A percentile compares a stretch with the other conserved stretches of the same genome.
Conservation (phyloP, 2,888 invertebrate genomes). For the Campoletis raptor region DNA sequence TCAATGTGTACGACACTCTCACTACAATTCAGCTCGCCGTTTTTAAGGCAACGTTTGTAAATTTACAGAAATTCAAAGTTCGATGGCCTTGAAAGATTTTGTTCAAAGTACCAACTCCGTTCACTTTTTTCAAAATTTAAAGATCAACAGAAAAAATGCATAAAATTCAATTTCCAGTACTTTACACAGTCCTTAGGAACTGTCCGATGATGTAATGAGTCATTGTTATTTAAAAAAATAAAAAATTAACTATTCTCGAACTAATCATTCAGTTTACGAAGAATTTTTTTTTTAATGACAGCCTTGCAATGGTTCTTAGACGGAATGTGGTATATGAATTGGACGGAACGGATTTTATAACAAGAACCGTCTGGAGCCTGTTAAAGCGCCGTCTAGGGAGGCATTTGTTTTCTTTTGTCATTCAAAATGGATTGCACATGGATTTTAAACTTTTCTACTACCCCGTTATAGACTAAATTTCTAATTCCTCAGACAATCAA, state of each 20-base stretch:
- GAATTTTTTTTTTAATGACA: not conserved
- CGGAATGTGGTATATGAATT: not conserved
- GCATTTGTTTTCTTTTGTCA: conserved; percentile 27
- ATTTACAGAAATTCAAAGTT: not conserved
- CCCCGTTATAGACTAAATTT: not conserved
- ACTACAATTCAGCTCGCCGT: conserved; percentile 45
- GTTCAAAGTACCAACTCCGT: not conserved
- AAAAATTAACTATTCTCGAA: not conserved
- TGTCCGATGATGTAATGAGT: not conserved
- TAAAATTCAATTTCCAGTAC: not conserved
- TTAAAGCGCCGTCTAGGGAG: conserved; percentile 10
- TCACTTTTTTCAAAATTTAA: not conserved
- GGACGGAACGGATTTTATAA: conserved; percentile 4
- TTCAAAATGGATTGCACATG: conserved; percentile 45
- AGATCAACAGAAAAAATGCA: not conserved
- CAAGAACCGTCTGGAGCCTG: conserved; percentile 40
- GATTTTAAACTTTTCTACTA: conserved; percentile 21
- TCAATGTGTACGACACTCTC: conserved; percentile 48
- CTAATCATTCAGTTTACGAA: not conserved
- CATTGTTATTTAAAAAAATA: not conserved
- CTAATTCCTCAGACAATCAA: not conserved
- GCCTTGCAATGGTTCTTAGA: not conserved
- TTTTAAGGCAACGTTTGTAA: not conserved
- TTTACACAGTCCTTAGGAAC: not conserved
- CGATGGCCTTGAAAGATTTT: not conserved